Evolutionary conservation across 2,888 invertebrate species (phyloP).

Genomic region (Nomada lathburiana): DNA sequence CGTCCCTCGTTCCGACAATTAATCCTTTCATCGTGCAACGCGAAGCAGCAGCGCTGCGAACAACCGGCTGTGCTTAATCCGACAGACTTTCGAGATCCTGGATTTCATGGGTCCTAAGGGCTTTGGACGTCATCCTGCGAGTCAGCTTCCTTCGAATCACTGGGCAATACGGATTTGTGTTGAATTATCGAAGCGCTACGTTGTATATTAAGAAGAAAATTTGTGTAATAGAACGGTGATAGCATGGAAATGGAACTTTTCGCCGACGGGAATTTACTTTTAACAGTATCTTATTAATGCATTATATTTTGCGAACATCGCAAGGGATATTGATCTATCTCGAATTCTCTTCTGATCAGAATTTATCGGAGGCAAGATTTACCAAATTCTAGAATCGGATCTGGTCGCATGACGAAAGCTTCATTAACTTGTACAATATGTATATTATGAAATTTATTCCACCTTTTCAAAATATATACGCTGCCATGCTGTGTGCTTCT

Average conservation of each 20-base stretch:
- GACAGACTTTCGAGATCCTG: constrained; percentile 58
- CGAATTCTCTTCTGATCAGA: too few species aligned
- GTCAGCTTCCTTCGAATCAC: constrained; percentile 15
- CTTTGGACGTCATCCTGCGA: constrained; percentile 21
- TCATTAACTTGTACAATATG: too few species aligned
- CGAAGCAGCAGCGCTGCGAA: constrained; percentile 67
- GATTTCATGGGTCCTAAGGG: constrained; percentile 54
- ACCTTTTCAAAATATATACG: too few species aligned
- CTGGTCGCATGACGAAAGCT: too few species aligned
- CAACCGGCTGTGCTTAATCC: constrained; percentile 73
- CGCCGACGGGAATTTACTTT: not conserved
- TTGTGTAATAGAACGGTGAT: not conserved
- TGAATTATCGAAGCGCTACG: constrained; percentile 29
- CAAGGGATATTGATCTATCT: too few species aligned
- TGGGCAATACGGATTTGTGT: constrained; percentile 24
- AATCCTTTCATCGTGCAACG: constrained; percentile 70
- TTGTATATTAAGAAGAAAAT: not conserved
- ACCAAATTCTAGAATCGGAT: too few species aligned
- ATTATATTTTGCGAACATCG: too few species aligned
- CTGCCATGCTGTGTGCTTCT: too few species aligned
- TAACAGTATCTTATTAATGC: too few species aligned
- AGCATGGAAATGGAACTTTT: not conserved
- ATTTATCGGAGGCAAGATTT: too few species aligned
- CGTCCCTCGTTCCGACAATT: constrained; percentile 67
- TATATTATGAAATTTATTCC: too few species aligned